Conservation (phyloP, 2,888 invertebrate genomes). For the Limnephilus rhombicus region DNA sequence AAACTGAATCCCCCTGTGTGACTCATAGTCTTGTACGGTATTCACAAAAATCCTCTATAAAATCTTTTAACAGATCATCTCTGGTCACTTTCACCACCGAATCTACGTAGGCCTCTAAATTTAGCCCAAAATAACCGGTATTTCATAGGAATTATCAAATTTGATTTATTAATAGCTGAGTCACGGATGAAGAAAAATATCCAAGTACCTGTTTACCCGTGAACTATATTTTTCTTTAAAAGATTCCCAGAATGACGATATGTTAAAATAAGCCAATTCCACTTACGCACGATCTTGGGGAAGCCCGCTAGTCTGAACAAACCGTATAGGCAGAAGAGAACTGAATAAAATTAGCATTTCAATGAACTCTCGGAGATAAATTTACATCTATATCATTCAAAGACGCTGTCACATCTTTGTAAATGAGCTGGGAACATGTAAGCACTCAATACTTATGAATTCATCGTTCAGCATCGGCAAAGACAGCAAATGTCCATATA, state of each 20-base stretch:
- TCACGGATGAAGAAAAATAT: not conserved
- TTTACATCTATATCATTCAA: not conserved
- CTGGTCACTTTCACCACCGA: not conserved
- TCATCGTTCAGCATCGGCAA: not conserved
- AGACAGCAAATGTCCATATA: not conserved
- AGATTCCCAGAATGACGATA: not conserved
- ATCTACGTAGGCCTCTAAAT: not conserved
- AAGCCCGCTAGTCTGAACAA: not conserved
- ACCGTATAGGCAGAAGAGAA: not conserved
- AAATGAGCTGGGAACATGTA: not conserved
- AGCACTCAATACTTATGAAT: not conserved
- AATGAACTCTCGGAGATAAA: not conserved
- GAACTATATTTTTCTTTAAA: not conserved
- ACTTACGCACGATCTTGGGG: not conserved
- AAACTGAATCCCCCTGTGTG: too few species aligned
- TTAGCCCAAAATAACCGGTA: not conserved
- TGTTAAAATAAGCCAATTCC: not conserved
- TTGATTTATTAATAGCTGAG: not conserved
- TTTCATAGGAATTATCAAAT: not conserved
- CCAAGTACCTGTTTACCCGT: not conserved
- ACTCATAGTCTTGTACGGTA: too few species aligned
- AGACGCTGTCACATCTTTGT: not conserved
- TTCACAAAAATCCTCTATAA: not conserved
- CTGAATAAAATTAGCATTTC: not conserved
- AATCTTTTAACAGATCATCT: not conserved